These are phyloP conservation scores for Nycticryphes semicollaris DNA, from an alignment of 2,113 vertebrate species.

Conservation along the genomic window DNA sequence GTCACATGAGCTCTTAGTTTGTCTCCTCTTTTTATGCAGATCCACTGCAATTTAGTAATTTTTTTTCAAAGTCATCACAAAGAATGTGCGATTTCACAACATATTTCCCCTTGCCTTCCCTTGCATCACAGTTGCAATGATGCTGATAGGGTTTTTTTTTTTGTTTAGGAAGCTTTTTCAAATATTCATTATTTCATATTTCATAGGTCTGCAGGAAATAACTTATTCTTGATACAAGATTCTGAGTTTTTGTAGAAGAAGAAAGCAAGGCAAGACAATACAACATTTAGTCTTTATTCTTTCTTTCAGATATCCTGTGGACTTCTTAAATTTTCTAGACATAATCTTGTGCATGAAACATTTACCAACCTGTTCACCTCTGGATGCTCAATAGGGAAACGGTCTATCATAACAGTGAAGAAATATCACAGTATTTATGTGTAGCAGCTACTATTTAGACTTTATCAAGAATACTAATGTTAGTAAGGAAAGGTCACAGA, in stretches of 20 bases:
- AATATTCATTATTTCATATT: not conserved
- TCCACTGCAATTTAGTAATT: not conserved
- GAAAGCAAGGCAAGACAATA: not conserved
- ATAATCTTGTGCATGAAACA: not conserved
- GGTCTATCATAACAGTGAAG: not conserved
- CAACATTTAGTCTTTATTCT: conserved; percentile 1
- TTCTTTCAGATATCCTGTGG: not conserved
- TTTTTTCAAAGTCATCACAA: not conserved
- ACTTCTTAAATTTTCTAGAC: conserved; percentile 18
- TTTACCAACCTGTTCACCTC: not conserved
- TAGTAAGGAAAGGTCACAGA: conserved; percentile 20
- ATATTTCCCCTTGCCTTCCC: not conserved
- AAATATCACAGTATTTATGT: conserved; percentile 15
- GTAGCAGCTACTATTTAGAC: not conserved
- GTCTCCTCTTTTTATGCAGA: not conserved
- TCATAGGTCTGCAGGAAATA: not conserved
- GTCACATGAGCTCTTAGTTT: not conserved
- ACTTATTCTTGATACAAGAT: not conserved
- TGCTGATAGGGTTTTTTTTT: not conserved
- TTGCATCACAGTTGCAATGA: not conserved
- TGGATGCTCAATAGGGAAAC: not conserved
- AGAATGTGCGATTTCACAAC: not conserved
- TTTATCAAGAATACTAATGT: conserved; percentile 23
- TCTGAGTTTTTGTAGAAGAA: not conserved
- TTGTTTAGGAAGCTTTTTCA: not conserved